A percentile compares a stretch with the other conserved stretches of the same genome.
Evolutionary conservation across 1,140 invertebrate species (phyloP).

Genomic region (Cydia splendana): DNA sequence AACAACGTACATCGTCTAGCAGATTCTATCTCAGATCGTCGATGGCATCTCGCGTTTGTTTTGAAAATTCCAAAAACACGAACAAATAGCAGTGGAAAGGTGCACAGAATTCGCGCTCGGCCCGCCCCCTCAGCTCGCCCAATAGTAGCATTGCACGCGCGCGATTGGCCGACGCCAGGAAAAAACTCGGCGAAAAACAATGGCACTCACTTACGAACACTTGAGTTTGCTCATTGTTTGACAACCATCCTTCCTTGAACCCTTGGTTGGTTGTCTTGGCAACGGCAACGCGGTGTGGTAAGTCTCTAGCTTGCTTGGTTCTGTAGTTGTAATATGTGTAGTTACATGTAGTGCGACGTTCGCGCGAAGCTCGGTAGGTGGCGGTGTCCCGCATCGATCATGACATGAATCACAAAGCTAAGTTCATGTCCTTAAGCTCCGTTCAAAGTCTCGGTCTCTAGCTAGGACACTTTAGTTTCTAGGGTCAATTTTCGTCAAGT

Average conservation of each 20-base stretch:
- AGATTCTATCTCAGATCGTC: slow-evolving; percentile 10
- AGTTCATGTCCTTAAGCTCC: too few species aligned
- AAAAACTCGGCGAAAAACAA: slow-evolving; percentile 72
- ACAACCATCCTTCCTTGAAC: slow-evolving; percentile 39
- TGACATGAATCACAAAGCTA: not conserved
- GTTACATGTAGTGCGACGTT: not conserved
- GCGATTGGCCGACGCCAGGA: slow-evolving; percentile 57
- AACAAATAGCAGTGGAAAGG: slow-evolving; percentile 46
- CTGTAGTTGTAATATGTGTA: not conserved
- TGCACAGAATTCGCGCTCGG: slow-evolving; percentile 49
- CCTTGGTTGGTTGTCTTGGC: slow-evolving; percentile 38
- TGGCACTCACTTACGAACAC: slow-evolving; percentile 64
- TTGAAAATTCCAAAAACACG: slow-evolving; percentile 55
- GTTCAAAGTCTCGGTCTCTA: too few species aligned
- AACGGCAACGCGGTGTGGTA: not conserved
- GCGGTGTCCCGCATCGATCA: not conserved
- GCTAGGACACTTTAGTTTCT: too few species aligned
- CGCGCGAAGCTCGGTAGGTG: not conserved
- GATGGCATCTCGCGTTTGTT: slow-evolving; percentile 29
- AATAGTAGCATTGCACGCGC: slow-evolving; percentile 49
- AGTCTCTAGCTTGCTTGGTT: not conserved
- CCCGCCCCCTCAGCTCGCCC: slow-evolving; percentile 58
- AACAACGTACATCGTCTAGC: not conserved
- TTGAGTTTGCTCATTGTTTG: slow-evolving; percentile 42
- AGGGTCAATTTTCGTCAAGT: too few species aligned